Base-by-base conservation (phyloP, 2,888 invertebrate species). In the Carpatolechia fugitivella region DNA sequence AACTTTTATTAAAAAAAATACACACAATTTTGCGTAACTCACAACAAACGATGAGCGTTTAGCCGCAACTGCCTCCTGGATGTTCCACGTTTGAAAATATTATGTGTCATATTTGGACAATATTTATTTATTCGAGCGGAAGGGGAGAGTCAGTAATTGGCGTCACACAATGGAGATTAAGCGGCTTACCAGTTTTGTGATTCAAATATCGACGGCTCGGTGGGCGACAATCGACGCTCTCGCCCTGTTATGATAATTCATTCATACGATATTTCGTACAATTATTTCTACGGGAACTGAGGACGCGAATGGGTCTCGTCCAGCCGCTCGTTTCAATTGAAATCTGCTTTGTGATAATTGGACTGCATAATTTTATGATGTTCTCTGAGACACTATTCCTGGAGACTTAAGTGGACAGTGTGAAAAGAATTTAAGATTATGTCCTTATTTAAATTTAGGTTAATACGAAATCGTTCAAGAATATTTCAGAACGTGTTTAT, bases 101-200 rank as follows among this genome's bases (percentile, higher is more conserved):
- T 47, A 46, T 46, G 30, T 8, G 38, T 67, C 63, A 70, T 74
- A 72, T 76, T 82, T 80, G 76, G 66, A 77, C 75, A 78, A 83
- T 84, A 84, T 85, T 82, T 84, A 85, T 82, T 84, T 82, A 85
- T 84, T 85, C 80, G 82, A 76, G 80, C 87, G 87, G 86, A 89
- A 88, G 86, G 89, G 89, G 85, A 84, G 86, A 85, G 80, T 68
- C 74, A 40, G 80, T 90, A 90, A 90, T 90, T 90, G 89, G 89
- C 83, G 71, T 76, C 68, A 72, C 71, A 90, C 88, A 90, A 89
- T 86, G 74, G 86, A 82, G 89, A 88, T 90, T 87, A 89, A 72
- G 68, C 73, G 76, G 85, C 83, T 88, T 88, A 84, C 70, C 62
- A 80, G 85, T 86, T 89, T 88, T 86, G 87, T 85, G 83, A 88